Evolutionary conservation across 2,888 invertebrate genomes (phyloP), one percentile per base, ranked within the genome.

Genomic region (Saturnia pavonia): DNA sequence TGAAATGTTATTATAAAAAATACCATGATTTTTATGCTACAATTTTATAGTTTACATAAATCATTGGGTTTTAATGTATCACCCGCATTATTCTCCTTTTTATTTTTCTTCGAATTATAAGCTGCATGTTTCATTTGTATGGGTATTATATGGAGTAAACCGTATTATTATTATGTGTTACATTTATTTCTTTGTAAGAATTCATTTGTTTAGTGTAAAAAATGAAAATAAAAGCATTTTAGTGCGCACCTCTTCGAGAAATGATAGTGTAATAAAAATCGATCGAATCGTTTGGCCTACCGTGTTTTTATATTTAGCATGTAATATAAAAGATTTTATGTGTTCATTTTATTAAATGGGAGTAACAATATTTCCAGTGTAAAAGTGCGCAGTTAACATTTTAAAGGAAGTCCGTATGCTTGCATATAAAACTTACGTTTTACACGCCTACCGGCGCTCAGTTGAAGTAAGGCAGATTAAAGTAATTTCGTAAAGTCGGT

Each of bases 391-490:
- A 73, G 73, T 79, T 76, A 73, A 75, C 73, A 69, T 74, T 73
- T 80, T 81, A 81, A 80, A 80, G 79, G 80, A 74, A 80, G 81
- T 80, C 74, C 70, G 51, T 73, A 72, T 71, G 48, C 79, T 76
- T 77, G 75, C 73, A 74, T 78, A 81, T 87, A 87, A 87, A 88
- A 69, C 76, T 76, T 74, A 79, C 72, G 69, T 82, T 80, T 87
- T 85, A 87, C 80, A 75, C 77, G 74, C 67, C 77, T 74, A 76
- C 76, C 76, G 78, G 82, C 77, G 74, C 70, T 74, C 74, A 74
- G 72, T 75, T 81, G 86, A 88, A 84, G 80, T 82, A 81, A 84
- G 79, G 80, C 71, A 72, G 87, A 89, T 89, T 89, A 90, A 84
- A 77, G 75, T 78, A 80, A 84, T 85, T 84, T 85, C 54, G 78